Percentiles rank a stretch among this genome's conserved stretches.
These are phyloP conservation scores for Alfaro cultratus DNA, from an alignment of 2,797 vertebrate species.

Conservation along the genomic window DNA sequence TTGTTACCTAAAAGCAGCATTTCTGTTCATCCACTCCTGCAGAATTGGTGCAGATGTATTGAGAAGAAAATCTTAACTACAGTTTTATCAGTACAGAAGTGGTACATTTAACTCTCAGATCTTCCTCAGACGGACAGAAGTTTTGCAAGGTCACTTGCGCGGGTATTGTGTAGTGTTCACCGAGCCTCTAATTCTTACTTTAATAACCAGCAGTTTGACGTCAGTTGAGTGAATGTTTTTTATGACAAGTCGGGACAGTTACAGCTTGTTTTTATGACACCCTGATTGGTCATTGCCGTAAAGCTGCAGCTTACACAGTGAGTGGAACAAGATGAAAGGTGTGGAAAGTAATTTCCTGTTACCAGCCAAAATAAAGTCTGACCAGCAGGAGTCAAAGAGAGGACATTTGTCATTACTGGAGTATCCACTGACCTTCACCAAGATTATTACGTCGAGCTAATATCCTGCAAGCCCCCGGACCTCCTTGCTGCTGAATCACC, in stretches of 20 bases:
- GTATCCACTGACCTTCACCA: conserved; percentile 73
- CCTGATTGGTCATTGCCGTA: conserved; percentile 65
- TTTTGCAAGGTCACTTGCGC: conserved; percentile 16
- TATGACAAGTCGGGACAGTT: conserved; percentile 61
- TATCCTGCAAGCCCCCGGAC: conserved; percentile 60
- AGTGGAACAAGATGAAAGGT: conserved; percentile 65
- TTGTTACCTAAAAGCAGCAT: neutral
- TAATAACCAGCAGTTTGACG: conserved; percentile 57
- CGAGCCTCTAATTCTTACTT: conserved; percentile 35
- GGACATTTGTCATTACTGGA: conserved; percentile 72
- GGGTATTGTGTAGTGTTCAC: conserved; percentile 23
- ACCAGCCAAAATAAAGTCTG: conserved; percentile 74
- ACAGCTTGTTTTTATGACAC: conserved; percentile 67
- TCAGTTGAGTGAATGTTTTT: conserved; percentile 65
- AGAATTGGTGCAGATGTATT: neutral
- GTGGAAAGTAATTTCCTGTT: conserved; percentile 72
- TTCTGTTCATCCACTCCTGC: neutral
- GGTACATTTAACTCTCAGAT: neutral
- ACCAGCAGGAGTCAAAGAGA: conserved; percentile 63
- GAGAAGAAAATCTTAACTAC: neutral
- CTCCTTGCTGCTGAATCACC: conserved; percentile 74
- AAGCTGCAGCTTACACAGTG: conserved; percentile 55
- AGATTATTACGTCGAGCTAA: conserved; percentile 65
- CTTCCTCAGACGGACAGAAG: neutral
- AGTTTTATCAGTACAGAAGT: neutral